Evolutionary conservation across 2,797 vertebrate species (phyloP).

Genomic region (Orestias chungarensis): DNA sequence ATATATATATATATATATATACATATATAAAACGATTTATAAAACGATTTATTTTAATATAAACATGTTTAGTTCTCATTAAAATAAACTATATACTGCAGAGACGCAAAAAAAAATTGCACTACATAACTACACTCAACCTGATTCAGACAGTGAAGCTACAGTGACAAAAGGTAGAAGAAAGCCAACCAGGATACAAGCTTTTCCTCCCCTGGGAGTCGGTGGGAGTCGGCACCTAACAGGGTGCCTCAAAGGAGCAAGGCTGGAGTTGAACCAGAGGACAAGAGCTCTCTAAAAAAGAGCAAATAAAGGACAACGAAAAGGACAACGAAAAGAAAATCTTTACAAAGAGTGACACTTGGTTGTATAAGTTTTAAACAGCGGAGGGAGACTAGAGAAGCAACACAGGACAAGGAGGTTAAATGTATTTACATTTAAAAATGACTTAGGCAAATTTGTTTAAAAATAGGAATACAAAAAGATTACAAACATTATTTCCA

Average conservation of each 20-base stretch:
- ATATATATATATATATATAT: too few relatives aligned
- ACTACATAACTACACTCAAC: not conserved
- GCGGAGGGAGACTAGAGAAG: not conserved
- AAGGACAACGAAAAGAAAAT: conserved; percentile 26
- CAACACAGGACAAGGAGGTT: not conserved
- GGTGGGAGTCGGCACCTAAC: conserved; percentile 32
- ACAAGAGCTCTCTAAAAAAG: conserved; percentile 31
- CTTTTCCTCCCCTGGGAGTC: conserved; percentile 23
- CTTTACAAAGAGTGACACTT: conserved; percentile 15
- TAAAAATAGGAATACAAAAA: not conserved
- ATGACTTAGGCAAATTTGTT: not conserved
- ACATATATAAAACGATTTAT: too few relatives aligned
- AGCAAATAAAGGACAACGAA: conserved; percentile 17
- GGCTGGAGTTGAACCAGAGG: conserved; percentile 34
- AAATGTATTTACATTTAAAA: not conserved
- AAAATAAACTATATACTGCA: not conserved
- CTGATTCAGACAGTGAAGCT: conserved; percentile 24
- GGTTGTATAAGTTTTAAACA: not conserved
- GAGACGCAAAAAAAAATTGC: not conserved
- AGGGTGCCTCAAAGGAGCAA: conserved; percentile 37
- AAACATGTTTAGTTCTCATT: not conserved
- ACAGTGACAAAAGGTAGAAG: conserved; percentile 15
- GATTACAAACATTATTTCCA: not conserved
- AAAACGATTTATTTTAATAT: not conserved
- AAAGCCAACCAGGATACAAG: conserved; percentile 20